A percentile compares a stretch with the other conserved stretches of the same genome.
Conservation (phyloP, 2,888 invertebrate genomes). For the Nomada fucata region DNA sequence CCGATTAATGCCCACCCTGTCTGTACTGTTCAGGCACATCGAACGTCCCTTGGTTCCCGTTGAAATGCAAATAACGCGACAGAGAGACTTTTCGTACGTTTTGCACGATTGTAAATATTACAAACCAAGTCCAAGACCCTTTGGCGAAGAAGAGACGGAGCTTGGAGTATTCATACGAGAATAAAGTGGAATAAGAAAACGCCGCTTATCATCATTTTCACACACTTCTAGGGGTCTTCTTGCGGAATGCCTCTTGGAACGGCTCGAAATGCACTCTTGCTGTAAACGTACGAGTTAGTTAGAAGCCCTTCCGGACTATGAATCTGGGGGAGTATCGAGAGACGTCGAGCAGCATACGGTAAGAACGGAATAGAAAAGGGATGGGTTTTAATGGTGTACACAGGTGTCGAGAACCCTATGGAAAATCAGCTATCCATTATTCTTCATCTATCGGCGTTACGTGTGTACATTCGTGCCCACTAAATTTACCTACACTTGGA, state of each 20-base stretch:
- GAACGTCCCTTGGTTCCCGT: neutral
- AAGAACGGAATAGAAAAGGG: constrained; percentile 36
- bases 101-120: neutral
- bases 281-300: constrained; percentile 38
- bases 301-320: constrained; percentile 10
- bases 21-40: neutral
- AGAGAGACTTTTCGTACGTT: neutral
- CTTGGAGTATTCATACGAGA: neutral
- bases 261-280: constrained; percentile 35
- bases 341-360: constrained; percentile 35
- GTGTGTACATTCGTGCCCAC: neutral
- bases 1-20: constrained; percentile 9
- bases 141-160: too few relatives aligned
- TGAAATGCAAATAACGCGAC: neutral
- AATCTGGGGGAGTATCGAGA: constrained; percentile 38
- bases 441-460: constrained; percentile 31
- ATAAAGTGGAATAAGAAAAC: constrained; percentile 7
- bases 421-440: constrained; percentile 57
- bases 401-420: constrained; percentile 57
- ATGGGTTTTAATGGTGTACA: constrained; percentile 55
- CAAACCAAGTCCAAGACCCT: neutral
- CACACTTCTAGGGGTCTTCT: constrained; percentile 7
- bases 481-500: neutral
- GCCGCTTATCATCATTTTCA: constrained; percentile 20
- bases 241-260: constrained; percentile 19